Percentiles rank a stretch among this genome's conserved stretches.
These are phyloP conservation scores for Vidua chalybeata DNA, from an alignment of 2,113 vertebrate species.

Conservation along the genomic window DNA sequence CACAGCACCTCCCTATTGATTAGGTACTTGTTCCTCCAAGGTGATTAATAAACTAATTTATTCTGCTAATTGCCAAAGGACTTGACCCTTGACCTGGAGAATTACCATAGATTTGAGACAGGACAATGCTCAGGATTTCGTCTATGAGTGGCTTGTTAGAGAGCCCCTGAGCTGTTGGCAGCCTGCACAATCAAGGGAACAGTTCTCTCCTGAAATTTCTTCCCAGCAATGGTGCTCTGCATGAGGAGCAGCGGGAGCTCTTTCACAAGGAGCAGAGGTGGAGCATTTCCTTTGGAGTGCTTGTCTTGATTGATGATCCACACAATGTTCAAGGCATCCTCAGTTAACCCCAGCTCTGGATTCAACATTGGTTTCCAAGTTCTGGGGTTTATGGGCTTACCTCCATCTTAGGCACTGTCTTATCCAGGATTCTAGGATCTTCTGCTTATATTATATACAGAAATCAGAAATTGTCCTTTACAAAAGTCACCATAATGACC, in stretches of 20 bases:
- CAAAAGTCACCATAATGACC: not conserved
- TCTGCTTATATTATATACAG: not conserved
- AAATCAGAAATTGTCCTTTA: not conserved
- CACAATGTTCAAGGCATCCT: not conserved
- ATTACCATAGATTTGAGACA: not conserved
- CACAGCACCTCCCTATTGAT: constrained; percentile 12
- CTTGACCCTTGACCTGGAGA: not conserved
- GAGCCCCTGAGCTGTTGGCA: not conserved
- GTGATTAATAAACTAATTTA: constrained; percentile 14
- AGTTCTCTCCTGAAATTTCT: not conserved
- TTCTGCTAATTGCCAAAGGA: not conserved
- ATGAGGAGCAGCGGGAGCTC: constrained; percentile 8
- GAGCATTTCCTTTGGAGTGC: not conserved
- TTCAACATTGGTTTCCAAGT: not conserved
- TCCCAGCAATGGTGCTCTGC: not conserved
- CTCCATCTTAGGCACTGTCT: not conserved
- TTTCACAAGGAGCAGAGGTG: not conserved
- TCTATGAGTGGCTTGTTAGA: not conserved
- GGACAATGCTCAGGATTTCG: not conserved
- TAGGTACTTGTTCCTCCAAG: not conserved
- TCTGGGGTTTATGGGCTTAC: not conserved
- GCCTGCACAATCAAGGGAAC: constrained; percentile 14
- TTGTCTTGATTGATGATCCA: constrained; percentile 27
- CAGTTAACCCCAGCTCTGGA: not conserved
- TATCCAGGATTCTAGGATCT: not conserved